Base-by-base conservation (phyloP, 2,113 vertebrate species). In the Poeciliopsis retropinna region DNA sequence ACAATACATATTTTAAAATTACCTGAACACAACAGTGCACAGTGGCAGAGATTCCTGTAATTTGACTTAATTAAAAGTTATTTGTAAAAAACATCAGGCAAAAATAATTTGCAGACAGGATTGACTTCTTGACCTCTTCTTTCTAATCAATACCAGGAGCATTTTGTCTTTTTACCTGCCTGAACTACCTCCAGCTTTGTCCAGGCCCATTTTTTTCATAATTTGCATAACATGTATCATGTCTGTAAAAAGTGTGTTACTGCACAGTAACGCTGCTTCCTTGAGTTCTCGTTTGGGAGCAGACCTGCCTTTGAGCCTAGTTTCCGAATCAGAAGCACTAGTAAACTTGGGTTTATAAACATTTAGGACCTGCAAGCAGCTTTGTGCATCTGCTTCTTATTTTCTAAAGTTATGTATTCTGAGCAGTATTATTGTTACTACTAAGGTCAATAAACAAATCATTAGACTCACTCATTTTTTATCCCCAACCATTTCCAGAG, bases 391-490 rank as follows among this genome's bases (percentile, higher is more conserved):
- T 57, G 5, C 22, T 8, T 57, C 51, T 57, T 19, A 64, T 51
- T 80, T 57, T 47, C 54, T 1, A 69, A 64, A 78, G 25, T 70
- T 57, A 67, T 22, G 30, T 27, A 15, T 30, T 29, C 15, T 57
- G 66, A 75, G 75, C 74, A 76, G 44, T 66, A 29, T 22, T 30
- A 30, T 51, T 74, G 51, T 79, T 44, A 71, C 5, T 64, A 66
- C 34, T 66, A 69, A 25, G 69, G 81, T 79, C 65, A 70, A 1
- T 12, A 41, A 83, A 69, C 73, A 70, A 51, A 68, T 72, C 54
- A 68, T 68, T 44, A 75, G 66, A 78, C 70, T 60, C 13, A 64
- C 41, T 70, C 14, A 67, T 76, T 29, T 75, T 71, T 75, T 74
- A 27, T 72, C 27, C 12, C 25, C 31, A 65, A 75, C 72, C 25